Conservation (phyloP, 2,113 vertebrate genomes). For the Camelus dromedarius region DNA sequence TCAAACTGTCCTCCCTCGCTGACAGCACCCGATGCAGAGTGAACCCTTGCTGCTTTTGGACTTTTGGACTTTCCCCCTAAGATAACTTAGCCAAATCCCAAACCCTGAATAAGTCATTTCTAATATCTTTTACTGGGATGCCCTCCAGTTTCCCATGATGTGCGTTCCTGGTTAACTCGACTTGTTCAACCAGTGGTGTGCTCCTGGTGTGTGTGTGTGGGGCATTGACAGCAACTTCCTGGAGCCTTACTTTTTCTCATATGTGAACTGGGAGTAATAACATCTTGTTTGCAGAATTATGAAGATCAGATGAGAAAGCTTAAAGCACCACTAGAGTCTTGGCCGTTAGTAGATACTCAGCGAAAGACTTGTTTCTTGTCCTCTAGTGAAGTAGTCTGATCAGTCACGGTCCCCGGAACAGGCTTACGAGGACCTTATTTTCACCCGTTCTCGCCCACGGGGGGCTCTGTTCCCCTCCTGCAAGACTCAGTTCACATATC, state of each 20-base stretch:
- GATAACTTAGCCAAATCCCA: neutral
- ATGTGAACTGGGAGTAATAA: neutral
- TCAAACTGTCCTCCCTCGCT: neutral
- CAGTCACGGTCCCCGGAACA: neutral
- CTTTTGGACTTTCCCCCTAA: neutral
- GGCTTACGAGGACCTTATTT: neutral
- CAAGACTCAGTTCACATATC: neutral
- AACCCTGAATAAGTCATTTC: neutral
- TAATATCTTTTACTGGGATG: neutral
- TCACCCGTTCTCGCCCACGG: neutral
- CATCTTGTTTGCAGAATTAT: neutral
- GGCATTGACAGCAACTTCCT: neutral
- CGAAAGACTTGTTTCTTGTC: neutral
- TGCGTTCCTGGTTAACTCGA: neutral
- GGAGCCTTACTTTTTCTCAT: constrained; percentile 7
- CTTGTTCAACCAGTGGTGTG: neutral
- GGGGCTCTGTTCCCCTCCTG: neutral
- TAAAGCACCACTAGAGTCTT: neutral
- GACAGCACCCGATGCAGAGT: neutral
- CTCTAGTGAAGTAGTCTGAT: neutral
- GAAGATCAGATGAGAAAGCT: neutral
- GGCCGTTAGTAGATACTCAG: neutral
- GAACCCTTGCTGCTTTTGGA: neutral
- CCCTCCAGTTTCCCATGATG: neutral
- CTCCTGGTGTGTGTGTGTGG: neutral